These are phyloP conservation scores for Drosophila takahashii DNA, from an alignment of 1,140 invertebrate genomes.

Conservation along the genomic window DNA sequence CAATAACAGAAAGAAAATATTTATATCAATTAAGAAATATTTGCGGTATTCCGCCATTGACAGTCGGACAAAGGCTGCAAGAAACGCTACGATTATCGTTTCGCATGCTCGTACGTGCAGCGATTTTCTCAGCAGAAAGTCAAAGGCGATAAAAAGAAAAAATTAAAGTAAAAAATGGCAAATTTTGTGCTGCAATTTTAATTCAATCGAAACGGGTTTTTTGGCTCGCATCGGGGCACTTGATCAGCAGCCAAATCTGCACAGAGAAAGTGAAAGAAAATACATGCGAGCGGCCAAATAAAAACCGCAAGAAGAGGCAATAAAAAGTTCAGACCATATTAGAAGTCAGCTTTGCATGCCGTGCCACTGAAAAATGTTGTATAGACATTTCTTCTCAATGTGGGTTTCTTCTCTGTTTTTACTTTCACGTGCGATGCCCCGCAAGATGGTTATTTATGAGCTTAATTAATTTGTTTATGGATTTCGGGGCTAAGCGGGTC, in stretches of 20 bases:
- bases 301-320: conserved; percentile 63
- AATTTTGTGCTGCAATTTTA: conserved; percentile 73
- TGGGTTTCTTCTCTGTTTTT: conserved; percentile 77
- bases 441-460: conserved; percentile 67
- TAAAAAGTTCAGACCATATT: conserved; percentile 82
- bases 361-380: conserved; percentile 34
- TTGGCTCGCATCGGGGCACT: conserved; percentile 57
- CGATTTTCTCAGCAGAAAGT: conserved; percentile 54
- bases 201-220: conserved; percentile 77
- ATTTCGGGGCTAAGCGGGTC: conserved; percentile 62
- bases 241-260: conserved; percentile 77
- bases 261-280: conserved; percentile 82
- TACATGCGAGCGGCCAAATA: conserved; percentile 40
- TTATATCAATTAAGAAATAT: conserved; percentile 67
- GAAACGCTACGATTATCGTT: conserved; percentile 55
- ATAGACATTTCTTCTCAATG: conserved; percentile 55
- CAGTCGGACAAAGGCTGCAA: conserved; percentile 35
- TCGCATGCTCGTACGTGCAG: conserved; percentile 55
- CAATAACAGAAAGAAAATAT: conserved; percentile 54
- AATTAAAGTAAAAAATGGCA: conserved; percentile 48
- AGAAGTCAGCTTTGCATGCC: conserved; percentile 77
- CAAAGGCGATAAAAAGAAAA: conserved; percentile 16
- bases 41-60: conserved; percentile 39
- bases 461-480: conserved; percentile 73
- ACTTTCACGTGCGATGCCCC: conserved; percentile 69